Conservation (phyloP, 2,797 vertebrate species). For the Syngnathus rostellatus region DNA sequence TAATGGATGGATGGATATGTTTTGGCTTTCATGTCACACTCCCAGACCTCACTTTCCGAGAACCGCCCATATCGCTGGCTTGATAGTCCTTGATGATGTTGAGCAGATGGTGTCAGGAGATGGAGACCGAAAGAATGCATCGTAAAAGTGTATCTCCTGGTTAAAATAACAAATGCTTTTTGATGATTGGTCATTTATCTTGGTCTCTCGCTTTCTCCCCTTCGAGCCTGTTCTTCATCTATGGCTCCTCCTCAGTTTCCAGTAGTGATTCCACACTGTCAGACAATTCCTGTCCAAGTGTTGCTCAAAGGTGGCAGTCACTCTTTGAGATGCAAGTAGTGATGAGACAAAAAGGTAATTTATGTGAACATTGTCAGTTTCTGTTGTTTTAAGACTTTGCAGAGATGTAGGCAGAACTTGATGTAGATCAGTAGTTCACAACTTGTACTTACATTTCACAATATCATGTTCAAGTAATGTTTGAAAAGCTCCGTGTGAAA, state of each 20-base stretch:
- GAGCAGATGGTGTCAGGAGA: background rate
- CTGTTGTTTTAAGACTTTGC: background rate
- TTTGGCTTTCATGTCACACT: too few relatives aligned
- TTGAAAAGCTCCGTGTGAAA: constrained; percentile 19
- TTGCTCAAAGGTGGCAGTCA: constrained; percentile 48
- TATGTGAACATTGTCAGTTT: background rate
- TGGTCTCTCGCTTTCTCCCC: background rate
- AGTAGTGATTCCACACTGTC: constrained; percentile 44
- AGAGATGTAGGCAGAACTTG: background rate
- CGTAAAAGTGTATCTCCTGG: constrained; percentile 20
- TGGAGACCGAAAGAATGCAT: constrained; percentile 12
- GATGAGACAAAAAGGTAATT: background rate
- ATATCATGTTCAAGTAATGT: constrained; percentile 17
- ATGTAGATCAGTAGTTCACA: background rate
- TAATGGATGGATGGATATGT: too few relatives aligned
- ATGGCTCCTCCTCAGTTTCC: constrained; percentile 35
- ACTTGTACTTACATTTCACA: background rate
- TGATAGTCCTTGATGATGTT: background rate
- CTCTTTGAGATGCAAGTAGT: background rate
- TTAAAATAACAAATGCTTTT: constrained; percentile 31
- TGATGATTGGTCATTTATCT: constrained; percentile 24
- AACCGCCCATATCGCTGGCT: too few relatives aligned
- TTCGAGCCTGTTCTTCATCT: constrained; percentile 27
- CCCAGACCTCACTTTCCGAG: too few relatives aligned
- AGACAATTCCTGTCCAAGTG: constrained; percentile 57